phyloP scores from a whole-genome alignment of 2,113 vertebrate species.

The Hyla sarda region DNA sequence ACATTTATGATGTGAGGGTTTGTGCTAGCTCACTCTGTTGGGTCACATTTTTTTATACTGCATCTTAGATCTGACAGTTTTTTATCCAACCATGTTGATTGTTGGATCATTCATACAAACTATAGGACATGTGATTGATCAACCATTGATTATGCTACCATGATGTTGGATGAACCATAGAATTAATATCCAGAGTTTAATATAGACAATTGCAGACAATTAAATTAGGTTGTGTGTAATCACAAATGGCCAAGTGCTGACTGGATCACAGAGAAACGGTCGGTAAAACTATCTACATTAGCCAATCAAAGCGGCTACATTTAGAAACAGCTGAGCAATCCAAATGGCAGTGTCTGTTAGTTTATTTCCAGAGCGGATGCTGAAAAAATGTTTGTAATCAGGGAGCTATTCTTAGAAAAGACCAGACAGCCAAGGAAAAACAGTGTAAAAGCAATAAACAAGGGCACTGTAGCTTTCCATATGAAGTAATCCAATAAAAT shows the following conservation, averaged over 20 bases:
- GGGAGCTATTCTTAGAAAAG: not conserved
- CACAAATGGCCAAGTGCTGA: not conserved
- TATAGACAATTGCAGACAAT: not conserved
- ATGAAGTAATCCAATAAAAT: constrained; percentile 22
- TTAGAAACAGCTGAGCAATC: not conserved
- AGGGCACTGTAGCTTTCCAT: not conserved
- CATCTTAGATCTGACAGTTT: too few species aligned
- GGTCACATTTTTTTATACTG: too few species aligned
- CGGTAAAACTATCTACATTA: not conserved
- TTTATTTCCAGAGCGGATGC: not conserved
- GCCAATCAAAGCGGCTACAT: not conserved
- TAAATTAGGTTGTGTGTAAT: not conserved
- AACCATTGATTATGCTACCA: too few species aligned
- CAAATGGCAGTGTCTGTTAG: not conserved
- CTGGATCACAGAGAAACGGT: not conserved
- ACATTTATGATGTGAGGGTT: too few species aligned
- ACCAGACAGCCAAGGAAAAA: constrained; percentile 13
- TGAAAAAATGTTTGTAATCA: not conserved
- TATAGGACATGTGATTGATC: too few species aligned
- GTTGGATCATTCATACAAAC: too few species aligned
- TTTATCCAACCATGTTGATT: too few species aligned
- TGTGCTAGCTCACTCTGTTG: too few species aligned
- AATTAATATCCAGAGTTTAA: too few species aligned
- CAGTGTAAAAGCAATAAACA: not conserved
- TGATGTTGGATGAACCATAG: too few species aligned